Percentiles rank a stretch among this genome's conserved stretches.
These are phyloP conservation scores for Psococerastis gibbosa DNA, from an alignment of 2,888 invertebrate genomes.

Conservation along the genomic window DNA sequence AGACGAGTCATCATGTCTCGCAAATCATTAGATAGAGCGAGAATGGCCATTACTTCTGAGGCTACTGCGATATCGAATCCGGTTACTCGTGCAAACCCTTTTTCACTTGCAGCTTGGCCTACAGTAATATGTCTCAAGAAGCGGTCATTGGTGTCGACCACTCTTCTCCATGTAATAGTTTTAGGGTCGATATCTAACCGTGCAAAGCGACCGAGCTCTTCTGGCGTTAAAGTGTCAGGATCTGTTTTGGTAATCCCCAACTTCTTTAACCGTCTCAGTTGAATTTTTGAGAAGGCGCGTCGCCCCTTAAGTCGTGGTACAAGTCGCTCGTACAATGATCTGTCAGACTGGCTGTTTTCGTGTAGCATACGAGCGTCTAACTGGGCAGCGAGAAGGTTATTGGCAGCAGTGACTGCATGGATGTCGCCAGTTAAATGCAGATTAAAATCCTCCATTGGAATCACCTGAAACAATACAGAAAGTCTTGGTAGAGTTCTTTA, in stretches of 20 bases:
- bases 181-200: constrained; percentile 35
- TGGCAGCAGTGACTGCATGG: constrained; percentile 43
- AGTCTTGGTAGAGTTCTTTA: no score
- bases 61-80: constrained; percentile 90
- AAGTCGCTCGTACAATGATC: constrained; percentile 31
- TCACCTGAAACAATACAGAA: constrained; percentile 24
- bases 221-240: constrained; percentile 28
- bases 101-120: constrained; percentile 83
- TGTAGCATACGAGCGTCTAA: constrained; percentile 41
- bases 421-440: constrained; percentile 41
- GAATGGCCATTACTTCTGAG: constrained; percentile 96
- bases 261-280: constrained; percentile 24
- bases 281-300: constrained; percentile 31
- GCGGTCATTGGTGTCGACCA: constrained; percentile 39
- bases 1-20: constrained; percentile 77
- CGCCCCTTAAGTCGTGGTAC: constrained; percentile 32
- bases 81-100: constrained; percentile 63
- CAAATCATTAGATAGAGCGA: constrained; percentile 69
- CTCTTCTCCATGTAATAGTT: constrained; percentile 40
- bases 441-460: constrained; percentile 48
- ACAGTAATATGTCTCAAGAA: constrained; percentile 49
- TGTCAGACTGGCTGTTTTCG: constrained; percentile 37
- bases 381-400: constrained; percentile 39
- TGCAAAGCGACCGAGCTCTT: constrained; percentile 31
- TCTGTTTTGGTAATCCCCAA: constrained; percentile 31